Conservation (phyloP, 2,797 vertebrate genomes). For the Urosaurus nigricauda region DNA sequence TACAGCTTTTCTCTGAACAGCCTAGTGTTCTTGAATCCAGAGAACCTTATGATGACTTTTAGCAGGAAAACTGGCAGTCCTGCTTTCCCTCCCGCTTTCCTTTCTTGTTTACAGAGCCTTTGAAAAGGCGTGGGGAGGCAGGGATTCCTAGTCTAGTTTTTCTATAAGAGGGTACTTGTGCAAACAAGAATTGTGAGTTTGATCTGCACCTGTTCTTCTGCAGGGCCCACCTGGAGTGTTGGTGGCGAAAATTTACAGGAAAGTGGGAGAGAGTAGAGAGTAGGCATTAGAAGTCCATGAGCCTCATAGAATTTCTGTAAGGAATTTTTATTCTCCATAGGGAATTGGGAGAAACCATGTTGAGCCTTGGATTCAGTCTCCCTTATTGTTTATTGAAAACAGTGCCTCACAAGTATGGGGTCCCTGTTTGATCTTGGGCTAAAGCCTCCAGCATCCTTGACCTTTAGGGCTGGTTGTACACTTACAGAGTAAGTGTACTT, state of each 20-base stretch:
- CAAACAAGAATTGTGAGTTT: background rate
- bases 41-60: background rate
- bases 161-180: no score
- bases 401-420: background rate
- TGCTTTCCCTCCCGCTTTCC: background rate
- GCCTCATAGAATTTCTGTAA: background rate
- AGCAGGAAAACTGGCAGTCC: background rate
- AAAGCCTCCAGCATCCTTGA: background rate
- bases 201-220: background rate
- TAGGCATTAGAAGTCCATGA: background rate
- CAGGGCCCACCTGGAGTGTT: background rate
- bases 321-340: background rate
- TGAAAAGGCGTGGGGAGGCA: background rate
- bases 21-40: background rate
- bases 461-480: no score
- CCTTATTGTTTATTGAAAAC: background rate
- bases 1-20: constrained; percentile 24
- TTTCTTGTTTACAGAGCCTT: background rate
- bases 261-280: background rate
- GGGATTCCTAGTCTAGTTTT: background rate
- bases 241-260: background rate
- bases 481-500: no score
- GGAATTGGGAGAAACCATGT: background rate
- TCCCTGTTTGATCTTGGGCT: background rate
- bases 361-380: background rate